Percentiles rank a stretch among this genome's conserved stretches.
Evolutionary conservation across 2,113 vertebrate genomes (phyloP).

Genomic region (Alaudala cheleensis): DNA sequence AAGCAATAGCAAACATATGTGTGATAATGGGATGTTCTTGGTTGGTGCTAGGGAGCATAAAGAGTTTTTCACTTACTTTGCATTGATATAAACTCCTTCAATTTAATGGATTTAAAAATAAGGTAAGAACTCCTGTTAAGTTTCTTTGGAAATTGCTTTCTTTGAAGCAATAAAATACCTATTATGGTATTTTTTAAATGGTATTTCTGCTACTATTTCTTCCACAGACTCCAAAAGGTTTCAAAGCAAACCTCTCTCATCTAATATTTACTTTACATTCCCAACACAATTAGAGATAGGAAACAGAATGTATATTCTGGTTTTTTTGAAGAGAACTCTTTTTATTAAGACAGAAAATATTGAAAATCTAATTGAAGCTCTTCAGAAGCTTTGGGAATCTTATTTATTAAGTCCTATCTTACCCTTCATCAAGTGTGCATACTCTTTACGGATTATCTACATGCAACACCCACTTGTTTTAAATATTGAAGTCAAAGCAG

Average conservation of each 20-base stretch:
- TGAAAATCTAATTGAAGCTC: not conserved
- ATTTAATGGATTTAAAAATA: constrained; percentile 16
- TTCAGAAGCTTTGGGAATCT: not conserved
- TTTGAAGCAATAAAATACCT: not conserved
- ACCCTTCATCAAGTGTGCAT: not conserved
- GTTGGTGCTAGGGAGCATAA: not conserved
- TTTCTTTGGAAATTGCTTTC: not conserved
- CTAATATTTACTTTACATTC: not conserved
- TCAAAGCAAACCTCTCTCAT: not conserved
- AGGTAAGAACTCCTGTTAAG: not conserved
- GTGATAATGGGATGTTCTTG: not conserved
- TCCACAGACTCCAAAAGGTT: not conserved
- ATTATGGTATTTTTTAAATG: not conserved
- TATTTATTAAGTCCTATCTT: not conserved
- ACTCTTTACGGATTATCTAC: not conserved
- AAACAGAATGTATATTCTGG: not conserved
- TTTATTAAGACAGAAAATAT: not conserved
- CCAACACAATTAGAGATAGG: not conserved
- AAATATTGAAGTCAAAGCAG: not conserved
- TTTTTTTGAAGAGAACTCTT: not conserved
- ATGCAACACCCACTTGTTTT: not conserved
- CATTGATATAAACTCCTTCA: not conserved
- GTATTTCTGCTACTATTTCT: not conserved
- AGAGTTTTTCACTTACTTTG: not conserved
- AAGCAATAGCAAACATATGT: not conserved